phyloP scores from a whole-genome alignment of 2,797 vertebrate species.

The Cyclura pinguis region DNA sequence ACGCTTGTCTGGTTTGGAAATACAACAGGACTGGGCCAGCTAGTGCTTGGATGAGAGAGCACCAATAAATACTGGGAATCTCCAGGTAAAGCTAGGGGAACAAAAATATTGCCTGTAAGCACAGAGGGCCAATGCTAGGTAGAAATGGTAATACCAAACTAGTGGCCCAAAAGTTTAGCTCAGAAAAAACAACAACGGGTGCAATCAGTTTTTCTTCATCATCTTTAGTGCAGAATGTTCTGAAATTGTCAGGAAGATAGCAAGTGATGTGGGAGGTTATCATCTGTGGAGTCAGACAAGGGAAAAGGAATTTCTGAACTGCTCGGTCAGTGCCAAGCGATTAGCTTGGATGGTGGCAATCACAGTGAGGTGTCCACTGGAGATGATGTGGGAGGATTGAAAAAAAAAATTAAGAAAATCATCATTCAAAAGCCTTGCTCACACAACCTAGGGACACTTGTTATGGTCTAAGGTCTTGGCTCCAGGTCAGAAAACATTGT shows the following conservation, averaged over 20 bases:
- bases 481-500: not conserved
- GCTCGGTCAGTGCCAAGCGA: not conserved
- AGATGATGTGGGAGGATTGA: not conserved
- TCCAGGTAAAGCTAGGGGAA: too few species aligned
- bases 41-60: too few species aligned
- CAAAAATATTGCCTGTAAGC: too few species aligned
- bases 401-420: too few species aligned
- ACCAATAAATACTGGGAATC: too few species aligned
- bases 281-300: not conserved
- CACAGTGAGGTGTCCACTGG: not conserved
- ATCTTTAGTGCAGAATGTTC: not conserved
- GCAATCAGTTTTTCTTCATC: not conserved
- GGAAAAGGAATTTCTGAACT: slow-evolving; percentile 19
- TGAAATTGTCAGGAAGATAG: not conserved
- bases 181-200: not conserved
- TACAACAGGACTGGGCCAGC: too few species aligned
- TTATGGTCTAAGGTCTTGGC: not conserved
- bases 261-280: not conserved
- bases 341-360: not conserved
- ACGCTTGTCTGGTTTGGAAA: too few species aligned
- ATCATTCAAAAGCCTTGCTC: not conserved
- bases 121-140: too few species aligned
- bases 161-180: too few species aligned
- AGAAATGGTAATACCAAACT: too few species aligned
- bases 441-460: too few species aligned